Evolutionary conservation across 2,888 invertebrate species (phyloP), one percentile per base, ranked within the genome.

Genomic region (Tanytarsus gracilentus): DNA sequence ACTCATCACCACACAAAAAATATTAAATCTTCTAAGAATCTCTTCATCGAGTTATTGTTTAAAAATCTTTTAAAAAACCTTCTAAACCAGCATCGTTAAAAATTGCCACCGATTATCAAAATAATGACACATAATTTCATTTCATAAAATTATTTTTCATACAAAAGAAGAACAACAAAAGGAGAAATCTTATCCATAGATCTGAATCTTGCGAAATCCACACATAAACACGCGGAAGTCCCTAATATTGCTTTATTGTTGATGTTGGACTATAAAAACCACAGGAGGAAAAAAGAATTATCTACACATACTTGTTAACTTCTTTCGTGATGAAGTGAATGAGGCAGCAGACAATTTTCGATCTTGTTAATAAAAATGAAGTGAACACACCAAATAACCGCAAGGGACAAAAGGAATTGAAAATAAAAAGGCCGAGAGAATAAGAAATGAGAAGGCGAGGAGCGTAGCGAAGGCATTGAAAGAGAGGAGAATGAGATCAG

Each of bases 301-400:
- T 18, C 18, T 44, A 18, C 18, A 44, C 18, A 44, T 44, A 44
- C 40, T 40, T 40, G 40, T 40, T 44, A 33, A 2, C 9, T 33
- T 11, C 6, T 33, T 33, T 21, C 14, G 40, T 44, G 23, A 16
- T 44, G 18, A 44, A 14, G 9, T 44, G 21, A 44, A 44, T 44
- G 18, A 21, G 40, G 40, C 40, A 14, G 40, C 40, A 44, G 40
- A 44, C 40, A 44, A 44, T 44, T 44, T 44, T 44, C 40, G 18
- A 44, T 44, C 40, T 44, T 44, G 40, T 44, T 44, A 44, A 44
- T 44, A 44, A 44, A 44, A 44, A 44, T 44, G 40, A 44, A 44
- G 8, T 44, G 40, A 44, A 44, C 40, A 44, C 40, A 44, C 40
- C 40, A 44, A 44, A 44, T 44, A 44, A 44, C 40, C 40, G 40